Base-by-base conservation (phyloP, 1,140 invertebrate species). In the Bilobella aurantiaca region DNA sequence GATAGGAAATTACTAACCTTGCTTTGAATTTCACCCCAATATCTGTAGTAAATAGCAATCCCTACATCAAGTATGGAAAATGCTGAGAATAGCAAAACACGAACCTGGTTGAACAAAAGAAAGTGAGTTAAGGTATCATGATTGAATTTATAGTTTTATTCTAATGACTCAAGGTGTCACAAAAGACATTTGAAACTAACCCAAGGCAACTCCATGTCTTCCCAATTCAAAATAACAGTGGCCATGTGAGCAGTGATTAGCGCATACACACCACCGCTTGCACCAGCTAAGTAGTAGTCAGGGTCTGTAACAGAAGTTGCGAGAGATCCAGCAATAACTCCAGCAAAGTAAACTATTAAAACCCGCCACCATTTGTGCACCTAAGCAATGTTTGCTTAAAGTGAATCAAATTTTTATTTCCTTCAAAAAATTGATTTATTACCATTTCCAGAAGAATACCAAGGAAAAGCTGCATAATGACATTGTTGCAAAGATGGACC, bases 221-320 rank as follows among this genome's bases (percentile, higher is more conserved):
- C 79, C 88, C 90, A 96, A 77, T 96, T 96, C 85, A 97, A 86
- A 68, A 97, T 85, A 42, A 98, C 89, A 25, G 91, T 95, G 18
- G 96, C 91, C 49, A 98, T 82, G 76, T 99, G 95, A 16, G 94
- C 95, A 0, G 94, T 88, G 25, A 98, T 91, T 3, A 98, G 74
- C 3, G 95, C 91, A 77, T 98, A 98, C 0, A 96, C 94, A 21
- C 68, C 96, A 14, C 93, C 95, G 25, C 3, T 8, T 5, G 57
- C 57, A 27, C 96, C 96, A 14, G 93, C 94, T 2, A 98, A 78
- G 72, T 83, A 93, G 1, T 92, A 89, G 46, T 78, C 76, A 0
- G 92, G 91, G 80, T 96, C 94, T 5, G 87, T 85, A 1, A 97
- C 81, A 1, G 92, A 95, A n/a, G 91, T 92, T 8, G 87, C 89